Evolutionary conservation across 2,888 invertebrate genomes (phyloP).

Genomic region (Polyommatus iphigenia): DNA sequence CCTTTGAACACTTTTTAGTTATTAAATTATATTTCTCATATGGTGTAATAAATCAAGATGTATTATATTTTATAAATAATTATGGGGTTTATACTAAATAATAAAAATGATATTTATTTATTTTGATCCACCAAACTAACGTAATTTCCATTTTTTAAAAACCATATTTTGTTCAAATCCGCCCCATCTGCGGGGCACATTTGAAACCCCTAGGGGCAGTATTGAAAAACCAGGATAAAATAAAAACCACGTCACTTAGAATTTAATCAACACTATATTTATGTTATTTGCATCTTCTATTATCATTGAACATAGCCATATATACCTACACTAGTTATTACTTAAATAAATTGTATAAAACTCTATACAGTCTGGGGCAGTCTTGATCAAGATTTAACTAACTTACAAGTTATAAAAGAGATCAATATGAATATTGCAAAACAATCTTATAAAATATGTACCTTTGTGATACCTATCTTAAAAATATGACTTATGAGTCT

Average conservation of each 20-base stretch:
- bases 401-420: not conserved
- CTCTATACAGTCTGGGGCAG: not conserved
- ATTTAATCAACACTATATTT: no score
- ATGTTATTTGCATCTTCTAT: not conserved
- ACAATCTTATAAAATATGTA: no score
- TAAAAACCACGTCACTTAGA: no score
- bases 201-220: not conserved
- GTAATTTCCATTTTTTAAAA: not conserved
- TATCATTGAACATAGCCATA: not conserved
- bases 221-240: not conserved
- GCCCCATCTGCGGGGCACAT: not conserved
- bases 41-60: no score
- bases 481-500: conserved; percentile 8
- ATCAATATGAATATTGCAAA: not conserved
- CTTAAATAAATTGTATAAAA: not conserved
- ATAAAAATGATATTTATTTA: no score
- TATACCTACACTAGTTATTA: no score
- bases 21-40: no score
- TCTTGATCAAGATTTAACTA: not conserved
- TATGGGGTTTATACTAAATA: no score
- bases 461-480: not conserved
- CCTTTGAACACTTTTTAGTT: no score
- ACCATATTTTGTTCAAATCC: not conserved
- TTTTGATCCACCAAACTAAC: no score
- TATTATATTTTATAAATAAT: no score